Base-by-base conservation (phyloP, 2,113 vertebrate species). In the Piprites chloris region DNA sequence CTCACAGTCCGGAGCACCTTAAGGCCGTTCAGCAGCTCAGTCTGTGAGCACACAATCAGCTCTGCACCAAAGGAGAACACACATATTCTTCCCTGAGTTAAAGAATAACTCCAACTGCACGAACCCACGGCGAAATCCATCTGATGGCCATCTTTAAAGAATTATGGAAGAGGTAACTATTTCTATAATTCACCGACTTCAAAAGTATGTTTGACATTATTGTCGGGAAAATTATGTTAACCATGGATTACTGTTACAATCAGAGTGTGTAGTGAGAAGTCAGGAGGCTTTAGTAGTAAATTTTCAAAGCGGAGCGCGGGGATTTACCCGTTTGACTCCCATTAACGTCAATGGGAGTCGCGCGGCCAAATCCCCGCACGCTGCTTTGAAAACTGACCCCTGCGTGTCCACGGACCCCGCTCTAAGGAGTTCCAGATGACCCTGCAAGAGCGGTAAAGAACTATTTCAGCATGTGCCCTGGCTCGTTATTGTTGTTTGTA, bases 161-260 rank as follows among this genome's bases (percentile, higher is more conserved):
- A 97, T 97, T 97, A 97, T 9, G 28, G 96, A 89, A 94, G 89
- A 97, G 89, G 97, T 85, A 97, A 97, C 97, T 90, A 93, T 96
- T 97, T 96, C 97, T 96, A 96, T 97, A 97, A 97, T 97, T 97
- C 97, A 97, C 97, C 23, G 89, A 97, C 97, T 97, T 97, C 97
- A 97, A 97, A 97, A 97, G 97, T 97, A 96, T 97, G 97, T 97
- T 97, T 97, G 97, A 97, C 97, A 97, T 97, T 97, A 97, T 97
- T 97, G 97, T 97, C 94, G 95, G 96, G 97, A 97, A 97, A 97
- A 97, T 97, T 97, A 97, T 97, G 97, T 97, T 97, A 97, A 97
- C 97, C 96, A 94, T 97, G 97, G 97, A 97, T 97, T 97, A 97
- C 96, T 96, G 97, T 97, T 97, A 97, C 97, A 97, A 97, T 97